phyloP scores from a whole-genome alignment of 2,113 vertebrate genomes.

The Gasterosteus aculeatus region DNA sequence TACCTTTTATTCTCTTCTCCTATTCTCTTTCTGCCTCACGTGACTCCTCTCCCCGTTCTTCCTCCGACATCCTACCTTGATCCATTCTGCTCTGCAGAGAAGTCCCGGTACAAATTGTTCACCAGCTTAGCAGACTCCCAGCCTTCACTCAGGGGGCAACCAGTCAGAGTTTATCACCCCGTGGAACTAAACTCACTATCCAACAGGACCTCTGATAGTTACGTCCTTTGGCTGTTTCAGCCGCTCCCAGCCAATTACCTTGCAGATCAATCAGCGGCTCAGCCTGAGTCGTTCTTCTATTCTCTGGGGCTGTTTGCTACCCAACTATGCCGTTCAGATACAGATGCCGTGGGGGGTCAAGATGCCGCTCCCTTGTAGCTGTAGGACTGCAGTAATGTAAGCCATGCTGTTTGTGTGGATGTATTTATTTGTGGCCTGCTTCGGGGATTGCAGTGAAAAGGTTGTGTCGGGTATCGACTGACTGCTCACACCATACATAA shows the following conservation, averaged over 20 bases:
- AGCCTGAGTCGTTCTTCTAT: constrained; percentile 56
- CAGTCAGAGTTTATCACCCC: constrained; percentile 65
- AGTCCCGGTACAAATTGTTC: constrained; percentile 53
- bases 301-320: constrained; percentile 66
- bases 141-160: constrained; percentile 56
- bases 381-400: constrained; percentile 44
- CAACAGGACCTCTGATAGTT: constrained; percentile 67
- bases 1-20: too few species aligned
- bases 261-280: constrained; percentile 72
- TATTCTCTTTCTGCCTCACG: constrained; percentile 6
- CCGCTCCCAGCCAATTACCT: constrained; percentile 71
- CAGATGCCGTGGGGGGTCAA: constrained; percentile 61
- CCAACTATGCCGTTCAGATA: constrained; percentile 63
- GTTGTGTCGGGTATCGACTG: constrained; percentile 1
- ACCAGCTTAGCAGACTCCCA: constrained; percentile 59
- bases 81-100: constrained; percentile 16
- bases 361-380: constrained; percentile 37
- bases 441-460: constrained; percentile 15
- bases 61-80: constrained; percentile 31
- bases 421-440: constrained; percentile 19
- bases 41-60: constrained; percentile 8
- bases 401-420: constrained; percentile 14
- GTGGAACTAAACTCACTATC: constrained; percentile 61
- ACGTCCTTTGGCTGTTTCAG: constrained; percentile 62
- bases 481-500: constrained; percentile 2